Evolutionary conservation across 1,140 invertebrate genomes (phyloP).

Genomic region (Drosophila mauritiana): DNA sequence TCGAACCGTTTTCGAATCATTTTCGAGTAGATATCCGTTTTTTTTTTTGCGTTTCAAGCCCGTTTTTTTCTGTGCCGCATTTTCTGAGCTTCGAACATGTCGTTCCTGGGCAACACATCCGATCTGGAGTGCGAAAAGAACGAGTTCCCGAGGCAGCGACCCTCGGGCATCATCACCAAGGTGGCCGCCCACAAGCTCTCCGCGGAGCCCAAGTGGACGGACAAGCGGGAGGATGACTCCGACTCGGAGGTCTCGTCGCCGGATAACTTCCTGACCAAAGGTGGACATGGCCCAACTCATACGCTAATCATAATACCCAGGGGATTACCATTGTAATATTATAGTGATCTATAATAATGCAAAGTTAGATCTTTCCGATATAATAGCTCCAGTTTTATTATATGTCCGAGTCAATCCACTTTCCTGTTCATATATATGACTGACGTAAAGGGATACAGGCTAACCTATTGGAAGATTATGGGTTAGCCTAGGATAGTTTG

Average conservation of each 20-base stretch:
- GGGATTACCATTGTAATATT: not conserved
- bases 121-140: constrained; percentile 84
- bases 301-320: not conserved
- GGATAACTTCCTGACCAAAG: constrained; percentile 88
- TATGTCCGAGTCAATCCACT: no score
- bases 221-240: constrained; percentile 86
- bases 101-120: constrained; percentile 82
- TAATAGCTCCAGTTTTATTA: no score
- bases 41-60: constrained; percentile 3
- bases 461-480: no score
- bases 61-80: not conserved
- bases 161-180: constrained; percentile 76
- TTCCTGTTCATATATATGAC: no score
- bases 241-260: constrained; percentile 89
- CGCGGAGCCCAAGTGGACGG: constrained; percentile 75
- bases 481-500: no score
- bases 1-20: constrained; percentile 18
- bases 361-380: no score
- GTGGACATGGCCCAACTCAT: constrained; percentile 60
- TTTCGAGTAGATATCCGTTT: constrained; percentile 1
- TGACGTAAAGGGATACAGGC: no score
- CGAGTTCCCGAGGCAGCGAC: constrained; percentile 70
- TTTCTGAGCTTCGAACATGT: constrained; percentile 50
- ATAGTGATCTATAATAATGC: no score
- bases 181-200: constrained; percentile 80